phyloP scores from a whole-genome alignment of 1,140 invertebrate genomes.

The Zaprionus ornatus region DNA sequence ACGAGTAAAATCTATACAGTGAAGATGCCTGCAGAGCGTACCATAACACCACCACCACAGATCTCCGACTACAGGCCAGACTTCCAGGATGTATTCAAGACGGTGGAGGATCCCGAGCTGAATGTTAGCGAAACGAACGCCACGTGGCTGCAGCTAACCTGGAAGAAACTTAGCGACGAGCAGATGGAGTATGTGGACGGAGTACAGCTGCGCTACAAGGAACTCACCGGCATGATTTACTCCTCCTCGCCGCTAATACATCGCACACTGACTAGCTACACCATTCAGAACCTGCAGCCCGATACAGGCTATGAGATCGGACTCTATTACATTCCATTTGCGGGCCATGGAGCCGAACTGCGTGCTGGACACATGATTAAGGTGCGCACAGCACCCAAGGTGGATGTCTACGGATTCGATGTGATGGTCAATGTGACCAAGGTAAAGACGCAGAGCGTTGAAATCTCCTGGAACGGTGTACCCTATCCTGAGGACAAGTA shows the following conservation, averaged over 20 bases:
- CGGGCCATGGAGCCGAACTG: constrained; percentile 89
- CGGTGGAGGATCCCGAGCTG: constrained; percentile 87
- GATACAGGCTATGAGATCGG: constrained; percentile 90
- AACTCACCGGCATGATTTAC: constrained; percentile 88
- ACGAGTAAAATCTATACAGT: constrained; percentile 90
- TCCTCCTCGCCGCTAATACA: constrained; percentile 91
- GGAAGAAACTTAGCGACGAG: constrained; percentile 91
- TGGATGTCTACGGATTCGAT: constrained; percentile 92
- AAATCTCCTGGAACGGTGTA: constrained; percentile 92
- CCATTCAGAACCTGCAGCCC: constrained; percentile 89
- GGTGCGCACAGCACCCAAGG: constrained; percentile 86
- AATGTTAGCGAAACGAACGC: constrained; percentile 90
- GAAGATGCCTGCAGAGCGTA: constrained; percentile 85
- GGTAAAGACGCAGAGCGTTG: constrained; percentile 90
- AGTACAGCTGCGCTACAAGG: constrained; percentile 88
- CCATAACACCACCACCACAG: constrained; percentile 79
- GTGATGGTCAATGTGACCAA: constrained; percentile 90
- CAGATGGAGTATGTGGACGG: constrained; percentile 89
- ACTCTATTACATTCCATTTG: constrained; percentile 90
- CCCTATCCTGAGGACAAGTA: constrained; percentile 94
- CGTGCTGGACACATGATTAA: constrained; percentile 88
- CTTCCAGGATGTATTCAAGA: constrained; percentile 82
- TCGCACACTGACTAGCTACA: constrained; percentile 87
- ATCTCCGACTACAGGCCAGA: constrained; percentile 79
- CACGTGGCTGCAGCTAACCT: constrained; percentile 90